Percentiles rank a stretch among this genome's conserved stretches.
Conservation (phyloP, 2,113 vertebrate species). For the Orthonyx spaldingii region DNA sequence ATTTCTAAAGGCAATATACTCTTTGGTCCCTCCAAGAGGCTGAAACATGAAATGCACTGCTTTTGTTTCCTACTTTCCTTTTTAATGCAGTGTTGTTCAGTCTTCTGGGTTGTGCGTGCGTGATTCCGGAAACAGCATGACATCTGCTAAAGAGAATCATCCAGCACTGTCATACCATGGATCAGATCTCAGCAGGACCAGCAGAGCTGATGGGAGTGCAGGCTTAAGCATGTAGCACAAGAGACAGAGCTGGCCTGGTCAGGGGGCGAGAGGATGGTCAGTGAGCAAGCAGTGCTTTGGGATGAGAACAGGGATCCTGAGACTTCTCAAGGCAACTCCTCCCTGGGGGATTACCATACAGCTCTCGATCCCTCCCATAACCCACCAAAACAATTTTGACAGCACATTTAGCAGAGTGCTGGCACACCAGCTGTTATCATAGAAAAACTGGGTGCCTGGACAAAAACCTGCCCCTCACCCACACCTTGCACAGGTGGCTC, state of each 20-base stretch:
- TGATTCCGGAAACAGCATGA: not conserved
- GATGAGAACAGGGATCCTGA: not conserved
- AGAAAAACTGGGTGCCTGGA: not conserved
- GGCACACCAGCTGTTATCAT: not conserved
- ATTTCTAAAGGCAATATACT: not conserved
- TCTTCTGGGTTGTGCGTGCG: accelerated
- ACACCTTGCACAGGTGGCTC: not conserved
- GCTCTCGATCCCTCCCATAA: not conserved
- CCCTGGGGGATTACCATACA: accelerated
- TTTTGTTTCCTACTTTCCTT: not conserved
- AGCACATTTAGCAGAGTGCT: not conserved
- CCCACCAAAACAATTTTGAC: not conserved
- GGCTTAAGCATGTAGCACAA: not conserved
- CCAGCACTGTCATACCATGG: not conserved
- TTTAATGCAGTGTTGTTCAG: not conserved
- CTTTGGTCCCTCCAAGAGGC: not conserved
- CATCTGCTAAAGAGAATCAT: not conserved
- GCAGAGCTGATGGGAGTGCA: not conserved
- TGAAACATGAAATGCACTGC: not conserved
- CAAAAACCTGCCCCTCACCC: not conserved
- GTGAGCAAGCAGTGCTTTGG: not conserved
- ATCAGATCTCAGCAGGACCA: not conserved
- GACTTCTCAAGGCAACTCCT: not conserved
- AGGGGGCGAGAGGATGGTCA: not conserved
- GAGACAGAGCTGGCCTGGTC: not conserved